Conservation (phyloP, 2,888 invertebrate species). For the Ectobius pallidus region DNA sequence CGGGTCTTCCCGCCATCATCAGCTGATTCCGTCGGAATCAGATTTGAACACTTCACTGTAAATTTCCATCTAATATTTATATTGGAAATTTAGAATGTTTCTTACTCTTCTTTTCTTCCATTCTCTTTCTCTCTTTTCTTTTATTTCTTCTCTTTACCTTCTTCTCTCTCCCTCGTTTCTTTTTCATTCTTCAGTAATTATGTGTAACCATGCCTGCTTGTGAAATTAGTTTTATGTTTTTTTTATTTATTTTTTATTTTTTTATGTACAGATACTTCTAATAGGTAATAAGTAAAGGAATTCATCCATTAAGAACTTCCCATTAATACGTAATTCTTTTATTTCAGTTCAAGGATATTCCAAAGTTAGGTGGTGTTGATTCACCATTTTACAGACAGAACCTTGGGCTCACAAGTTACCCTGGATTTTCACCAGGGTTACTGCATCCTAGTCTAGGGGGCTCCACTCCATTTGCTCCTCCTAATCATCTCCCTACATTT, state of each 20-base stretch:
- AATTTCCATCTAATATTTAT: no score
- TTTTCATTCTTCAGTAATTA: not conserved
- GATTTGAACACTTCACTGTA: no score
- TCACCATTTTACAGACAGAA: conserved; percentile 80
- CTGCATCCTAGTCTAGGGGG: conserved; percentile 78
- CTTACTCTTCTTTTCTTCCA: not conserved
- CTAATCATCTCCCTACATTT: conserved; percentile 83
- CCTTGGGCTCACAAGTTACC: conserved; percentile 78
- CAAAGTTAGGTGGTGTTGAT: conserved; percentile 80
- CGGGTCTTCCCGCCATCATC: no score
- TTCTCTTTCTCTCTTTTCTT: not conserved
- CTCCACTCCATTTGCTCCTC: conserved; percentile 87
- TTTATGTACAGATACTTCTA: no score
- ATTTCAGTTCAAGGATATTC: conserved; percentile 82
- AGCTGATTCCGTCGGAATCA: no score
- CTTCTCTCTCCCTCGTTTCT: not conserved
- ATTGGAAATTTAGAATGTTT: no score
- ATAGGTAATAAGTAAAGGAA: no score
- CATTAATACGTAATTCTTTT: no score
- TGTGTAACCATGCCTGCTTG: no score
- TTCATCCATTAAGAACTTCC: no score
- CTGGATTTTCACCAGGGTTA: conserved; percentile 76
- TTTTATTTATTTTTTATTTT: no score
- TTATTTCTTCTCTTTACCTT: not conserved
- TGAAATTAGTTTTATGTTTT: no score